phyloP scores from a whole-genome alignment of 2,113 vertebrate genomes.

The Gasterosteus nipponicus region DNA sequence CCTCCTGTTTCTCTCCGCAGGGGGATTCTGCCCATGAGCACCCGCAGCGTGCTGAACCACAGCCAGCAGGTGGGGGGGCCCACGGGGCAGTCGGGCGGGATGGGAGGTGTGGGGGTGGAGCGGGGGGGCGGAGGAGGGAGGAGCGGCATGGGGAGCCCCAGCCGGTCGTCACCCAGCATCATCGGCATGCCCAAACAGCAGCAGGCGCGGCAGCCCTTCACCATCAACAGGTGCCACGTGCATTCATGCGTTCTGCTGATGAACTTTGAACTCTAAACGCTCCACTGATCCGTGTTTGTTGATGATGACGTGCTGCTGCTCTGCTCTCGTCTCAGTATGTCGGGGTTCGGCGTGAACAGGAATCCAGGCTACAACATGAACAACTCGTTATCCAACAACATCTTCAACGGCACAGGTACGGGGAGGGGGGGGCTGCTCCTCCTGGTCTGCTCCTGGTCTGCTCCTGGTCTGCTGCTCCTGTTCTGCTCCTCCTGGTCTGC shows the following conservation, averaged over 20 bases:
- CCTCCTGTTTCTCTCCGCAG: conserved; percentile 66
- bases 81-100: conserved; percentile 87
- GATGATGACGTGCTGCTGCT: too few relatives aligned
- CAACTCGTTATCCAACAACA: conserved; percentile 98
- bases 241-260: too few relatives aligned
- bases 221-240: conserved; percentile 92
- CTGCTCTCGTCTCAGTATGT: conserved; percentile 86
- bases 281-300: too few relatives aligned
- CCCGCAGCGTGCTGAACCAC: conserved; percentile 98
- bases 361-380: conserved; percentile 99
- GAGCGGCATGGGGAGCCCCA: conserved; percentile 98
- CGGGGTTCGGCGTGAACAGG: conserved; percentile 98
- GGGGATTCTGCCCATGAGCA: conserved; percentile 97
- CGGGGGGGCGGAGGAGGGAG: conserved; percentile 73
- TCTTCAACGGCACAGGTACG: conserved; percentile 98
- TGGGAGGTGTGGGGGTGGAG: conserved; percentile 77
- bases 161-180: conserved; percentile 97
- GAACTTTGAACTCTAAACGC: too few relatives aligned
- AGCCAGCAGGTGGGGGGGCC: conserved; percentile 85
- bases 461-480: too few relatives aligned
- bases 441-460: too few relatives aligned
- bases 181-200: conserved; percentile 99
- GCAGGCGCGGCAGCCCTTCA: conserved; percentile 96
- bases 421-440: too few relatives aligned
- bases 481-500: too few relatives aligned